Percentiles rank a stretch among this genome's conserved stretches.
Evolutionary conservation across 2,888 invertebrate genomes (phyloP).

Genomic region (Barypeithes pellucidus): DNA sequence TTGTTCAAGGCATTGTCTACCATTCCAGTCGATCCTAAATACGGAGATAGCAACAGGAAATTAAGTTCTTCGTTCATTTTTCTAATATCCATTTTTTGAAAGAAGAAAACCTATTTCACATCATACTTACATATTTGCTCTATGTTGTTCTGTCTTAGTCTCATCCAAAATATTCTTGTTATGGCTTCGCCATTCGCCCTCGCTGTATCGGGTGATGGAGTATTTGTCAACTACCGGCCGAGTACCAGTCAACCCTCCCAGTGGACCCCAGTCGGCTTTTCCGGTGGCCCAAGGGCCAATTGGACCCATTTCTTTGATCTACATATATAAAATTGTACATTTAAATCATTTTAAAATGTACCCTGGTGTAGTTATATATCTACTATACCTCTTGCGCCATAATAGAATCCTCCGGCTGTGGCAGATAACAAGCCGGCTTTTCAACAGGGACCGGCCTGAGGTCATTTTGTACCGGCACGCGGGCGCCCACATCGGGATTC

Average conservation of each 20-base stretch:
- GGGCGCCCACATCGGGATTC: constrained; percentile 30
- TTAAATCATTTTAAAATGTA: not conserved
- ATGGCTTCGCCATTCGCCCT: constrained; percentile 79
- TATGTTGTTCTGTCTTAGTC: constrained; percentile 63
- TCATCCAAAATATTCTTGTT: constrained; percentile 66
- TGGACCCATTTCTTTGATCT: constrained; percentile 71
- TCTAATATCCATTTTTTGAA: too few relatives aligned
- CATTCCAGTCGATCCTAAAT: constrained; percentile 74
- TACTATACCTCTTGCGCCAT: constrained; percentile 58
- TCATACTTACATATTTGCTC: constrained; percentile 66
- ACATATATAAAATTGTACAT: too few relatives aligned
- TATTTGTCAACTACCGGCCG: constrained; percentile 84
- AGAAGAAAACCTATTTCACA: too few relatives aligned
- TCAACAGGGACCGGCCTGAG: constrained; percentile 37
- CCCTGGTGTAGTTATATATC: not conserved
- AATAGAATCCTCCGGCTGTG: constrained; percentile 72
- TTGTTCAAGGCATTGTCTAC: constrained; percentile 77
- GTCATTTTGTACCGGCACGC: constrained; percentile 52
- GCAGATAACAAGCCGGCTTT: constrained; percentile 71
- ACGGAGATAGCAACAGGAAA: not conserved
- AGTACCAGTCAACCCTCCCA: constrained; percentile 81
- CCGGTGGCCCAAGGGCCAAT: constrained; percentile 82
- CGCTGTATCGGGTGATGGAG: constrained; percentile 81
- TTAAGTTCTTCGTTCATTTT: too few relatives aligned
- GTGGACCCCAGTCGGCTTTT: constrained; percentile 82